Conservation (phyloP, 2,888 invertebrate genomes). For the Andrena flavipes region DNA sequence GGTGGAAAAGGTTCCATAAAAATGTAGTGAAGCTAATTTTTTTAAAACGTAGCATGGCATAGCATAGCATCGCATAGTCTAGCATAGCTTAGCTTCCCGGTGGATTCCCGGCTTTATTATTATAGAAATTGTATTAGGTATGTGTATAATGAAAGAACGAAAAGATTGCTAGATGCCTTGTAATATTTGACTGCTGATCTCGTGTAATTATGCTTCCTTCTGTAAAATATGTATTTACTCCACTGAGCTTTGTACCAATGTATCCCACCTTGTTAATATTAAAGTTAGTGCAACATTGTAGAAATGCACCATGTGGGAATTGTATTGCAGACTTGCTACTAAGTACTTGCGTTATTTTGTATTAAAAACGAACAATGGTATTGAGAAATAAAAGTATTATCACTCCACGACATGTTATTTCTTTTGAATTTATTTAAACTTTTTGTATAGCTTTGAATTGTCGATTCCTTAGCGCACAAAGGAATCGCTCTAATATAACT, state of each 20-base stretch:
- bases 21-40: too few species aligned
- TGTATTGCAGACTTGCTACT: neutral
- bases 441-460: slow-evolving; percentile 19
- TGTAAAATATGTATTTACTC: slow-evolving; percentile 4
- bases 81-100: too few species aligned
- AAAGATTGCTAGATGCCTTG: neutral
- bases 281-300: slow-evolving; percentile 32
- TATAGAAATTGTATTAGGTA: neutral
- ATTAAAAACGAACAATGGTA: neutral
- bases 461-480: slow-evolving; percentile 20
- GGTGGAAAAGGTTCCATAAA: too few species aligned
- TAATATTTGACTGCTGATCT: slow-evolving; percentile 3
- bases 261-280: neutral
- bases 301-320: neutral
- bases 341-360: too few species aligned
- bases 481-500: slow-evolving; percentile 54
- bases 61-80: too few species aligned
- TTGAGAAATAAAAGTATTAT: slow-evolving; percentile 3
- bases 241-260: too few species aligned
- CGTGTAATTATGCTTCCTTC: slow-evolving; percentile 9
- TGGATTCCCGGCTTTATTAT: neutral
- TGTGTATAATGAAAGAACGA: neutral
- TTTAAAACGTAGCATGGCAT: too few species aligned
- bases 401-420: slow-evolving; percentile 8
- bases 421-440: slow-evolving; percentile 40